phyloP scores from a whole-genome alignment of 2,797 vertebrate species.

The Mormyrus proboscirostris region DNA sequence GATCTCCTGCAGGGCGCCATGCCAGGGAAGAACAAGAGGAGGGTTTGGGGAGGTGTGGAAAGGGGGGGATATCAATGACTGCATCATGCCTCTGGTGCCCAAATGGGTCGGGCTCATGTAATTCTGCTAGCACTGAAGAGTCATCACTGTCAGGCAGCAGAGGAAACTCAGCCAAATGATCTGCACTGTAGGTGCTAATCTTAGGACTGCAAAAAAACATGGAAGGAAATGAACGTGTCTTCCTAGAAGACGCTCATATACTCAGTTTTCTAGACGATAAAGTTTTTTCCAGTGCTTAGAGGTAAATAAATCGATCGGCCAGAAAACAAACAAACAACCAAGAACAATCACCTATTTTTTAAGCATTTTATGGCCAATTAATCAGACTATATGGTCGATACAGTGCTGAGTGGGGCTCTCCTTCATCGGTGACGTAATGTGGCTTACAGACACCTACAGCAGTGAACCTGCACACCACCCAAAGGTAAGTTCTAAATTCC shows the following conservation, averaged over 20 bases:
- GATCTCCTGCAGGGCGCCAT: constrained; percentile 71
- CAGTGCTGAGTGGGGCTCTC: background rate
- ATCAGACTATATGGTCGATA: background rate
- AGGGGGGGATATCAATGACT: background rate
- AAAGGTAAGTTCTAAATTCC: background rate
- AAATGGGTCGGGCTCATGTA: background rate
- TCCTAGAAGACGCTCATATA: background rate
- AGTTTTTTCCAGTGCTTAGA: background rate
- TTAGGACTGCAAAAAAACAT: background rate
- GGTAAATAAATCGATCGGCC: background rate
- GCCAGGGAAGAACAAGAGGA: background rate
- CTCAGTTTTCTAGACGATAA: background rate
- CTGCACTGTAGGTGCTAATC: background rate
- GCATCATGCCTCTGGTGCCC: background rate
- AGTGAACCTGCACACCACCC: background rate
- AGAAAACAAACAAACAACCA: background rate
- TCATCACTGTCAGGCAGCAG: background rate
- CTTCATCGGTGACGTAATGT: background rate
- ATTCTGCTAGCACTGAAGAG: background rate
- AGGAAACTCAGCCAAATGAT: background rate
- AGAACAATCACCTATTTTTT: background rate
- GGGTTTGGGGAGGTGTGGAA: background rate
- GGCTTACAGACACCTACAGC: background rate
- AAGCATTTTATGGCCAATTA: background rate
- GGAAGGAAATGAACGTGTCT: background rate